Percentiles rank a stretch among this genome's conserved stretches.
Evolutionary conservation across 2,797 vertebrate genomes (phyloP).

Genomic region (Catostomus latipinnis): DNA sequence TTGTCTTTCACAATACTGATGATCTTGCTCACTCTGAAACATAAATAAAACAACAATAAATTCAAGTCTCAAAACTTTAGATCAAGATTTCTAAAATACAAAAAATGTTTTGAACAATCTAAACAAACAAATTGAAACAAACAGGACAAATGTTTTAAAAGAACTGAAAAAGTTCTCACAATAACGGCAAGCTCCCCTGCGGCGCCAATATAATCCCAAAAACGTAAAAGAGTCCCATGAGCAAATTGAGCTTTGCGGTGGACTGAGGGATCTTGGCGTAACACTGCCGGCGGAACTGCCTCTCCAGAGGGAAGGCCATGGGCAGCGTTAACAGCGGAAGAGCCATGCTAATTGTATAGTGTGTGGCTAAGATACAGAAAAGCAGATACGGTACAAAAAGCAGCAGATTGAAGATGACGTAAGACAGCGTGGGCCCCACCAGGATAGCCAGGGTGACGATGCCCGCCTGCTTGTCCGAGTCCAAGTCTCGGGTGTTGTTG

Average conservation of each 20-base stretch:
- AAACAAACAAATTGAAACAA: conserved; percentile 59
- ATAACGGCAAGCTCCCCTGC: conserved; percentile 84
- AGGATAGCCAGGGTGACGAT: conserved; percentile 98
- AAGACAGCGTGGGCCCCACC: conserved; percentile 90
- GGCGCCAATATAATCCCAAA: conserved; percentile 91
- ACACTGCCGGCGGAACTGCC: conserved; percentile 89
- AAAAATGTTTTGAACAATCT: conserved; percentile 63
- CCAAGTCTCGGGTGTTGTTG: conserved; percentile 98
- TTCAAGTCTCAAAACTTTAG: conserved; percentile 55
- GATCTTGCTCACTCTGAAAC: conserved; percentile 40
- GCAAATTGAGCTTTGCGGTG: conserved; percentile 95
- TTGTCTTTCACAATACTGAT: conserved; percentile 43
- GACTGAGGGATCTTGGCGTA: conserved; percentile 92
- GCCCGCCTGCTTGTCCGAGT: conserved; percentile 92
- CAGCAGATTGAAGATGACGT: conserved; percentile 90
- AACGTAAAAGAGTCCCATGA: conserved; percentile 95
- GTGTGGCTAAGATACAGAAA: conserved; percentile 93
- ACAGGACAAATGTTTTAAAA: neutral
- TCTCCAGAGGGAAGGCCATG: conserved; percentile 94
- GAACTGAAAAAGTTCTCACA: conserved; percentile 65
- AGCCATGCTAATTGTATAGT: conserved; percentile 94
- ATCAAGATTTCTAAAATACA: conserved; percentile 60
- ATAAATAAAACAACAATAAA: conserved; percentile 77
- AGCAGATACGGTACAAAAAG: conserved; percentile 94
- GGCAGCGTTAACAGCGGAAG: conserved; percentile 93